Percentiles rank a stretch among this genome's conserved stretches.
Evolutionary conservation across 2,113 vertebrate genomes (phyloP).

Genomic region (Aepyceros melampus): DNA sequence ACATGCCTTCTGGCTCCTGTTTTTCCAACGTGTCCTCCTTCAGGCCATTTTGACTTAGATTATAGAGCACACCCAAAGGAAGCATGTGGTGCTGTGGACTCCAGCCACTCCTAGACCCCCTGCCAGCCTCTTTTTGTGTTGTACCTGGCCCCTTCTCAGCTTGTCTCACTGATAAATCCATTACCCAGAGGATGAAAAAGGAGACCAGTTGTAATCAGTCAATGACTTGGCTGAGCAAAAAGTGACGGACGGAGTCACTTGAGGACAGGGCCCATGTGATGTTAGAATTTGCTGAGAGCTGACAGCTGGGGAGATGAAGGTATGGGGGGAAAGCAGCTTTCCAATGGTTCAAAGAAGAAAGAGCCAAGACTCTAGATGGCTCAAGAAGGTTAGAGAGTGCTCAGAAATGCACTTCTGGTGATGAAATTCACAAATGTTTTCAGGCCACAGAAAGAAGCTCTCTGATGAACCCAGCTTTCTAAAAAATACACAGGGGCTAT

Average conservation of each 20-base stretch:
- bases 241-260: background rate
- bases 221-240: background rate
- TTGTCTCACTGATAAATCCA: background rate
- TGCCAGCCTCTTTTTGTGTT: background rate
- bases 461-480: background rate
- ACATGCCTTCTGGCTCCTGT: background rate
- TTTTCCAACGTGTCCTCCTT: background rate
- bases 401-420: background rate
- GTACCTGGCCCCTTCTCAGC: background rate
- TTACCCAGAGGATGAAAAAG: background rate
- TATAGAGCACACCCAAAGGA: background rate
- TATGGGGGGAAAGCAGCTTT: background rate
- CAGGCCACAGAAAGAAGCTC: background rate
- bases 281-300: background rate
- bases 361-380: background rate
- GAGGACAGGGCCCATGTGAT: background rate
- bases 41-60: background rate
- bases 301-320: background rate
- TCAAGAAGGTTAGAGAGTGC: background rate
- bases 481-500: background rate
- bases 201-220: background rate
- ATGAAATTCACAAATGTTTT: background rate
- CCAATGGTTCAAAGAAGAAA: background rate
- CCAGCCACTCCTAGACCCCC: background rate
- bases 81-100: rapidly evolving